Percentiles rank a stretch among this genome's conserved stretches.
Evolutionary conservation across 92 coral and sea anemone genomes (phyloP).

Genomic region (Porites evermanni): DNA sequence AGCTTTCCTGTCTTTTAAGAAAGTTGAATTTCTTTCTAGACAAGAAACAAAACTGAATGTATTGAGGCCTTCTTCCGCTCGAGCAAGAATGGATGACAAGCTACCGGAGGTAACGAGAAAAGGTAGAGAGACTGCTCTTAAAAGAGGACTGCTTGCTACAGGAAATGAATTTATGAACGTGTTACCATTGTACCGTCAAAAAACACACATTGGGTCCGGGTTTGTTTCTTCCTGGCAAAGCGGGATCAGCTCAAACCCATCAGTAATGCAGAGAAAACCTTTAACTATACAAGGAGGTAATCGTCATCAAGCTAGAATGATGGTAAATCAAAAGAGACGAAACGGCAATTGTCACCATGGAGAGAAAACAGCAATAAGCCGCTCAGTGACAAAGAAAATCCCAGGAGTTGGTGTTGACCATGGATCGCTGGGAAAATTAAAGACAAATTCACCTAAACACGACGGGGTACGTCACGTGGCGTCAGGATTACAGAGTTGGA

Average conservation of each 20-base stretch:
- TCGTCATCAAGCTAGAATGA: not conserved
- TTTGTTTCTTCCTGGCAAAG: not conserved
- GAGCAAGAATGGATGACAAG: not conserved
- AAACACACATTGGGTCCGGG: not conserved
- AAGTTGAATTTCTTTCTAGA: slow-evolving; percentile 24
- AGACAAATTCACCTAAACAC: not conserved
- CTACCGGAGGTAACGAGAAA: slow-evolving; percentile 14
- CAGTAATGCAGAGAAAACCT: not conserved
- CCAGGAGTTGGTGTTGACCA: not conserved
- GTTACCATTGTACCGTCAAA: slow-evolving; percentile 1
- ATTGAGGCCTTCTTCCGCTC: not conserved
- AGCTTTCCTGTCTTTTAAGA: slow-evolving; percentile 16
- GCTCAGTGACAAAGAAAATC: not conserved
- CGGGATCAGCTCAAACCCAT: not conserved
- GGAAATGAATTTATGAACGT: not conserved
- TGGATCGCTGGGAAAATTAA: not conserved
- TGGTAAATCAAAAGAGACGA: not conserved
- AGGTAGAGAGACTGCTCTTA: not conserved
- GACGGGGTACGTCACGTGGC: not conserved
- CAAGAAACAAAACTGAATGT: not conserved
- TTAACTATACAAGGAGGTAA: not conserved
- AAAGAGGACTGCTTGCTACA: not conserved
- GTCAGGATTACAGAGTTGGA: not conserved
- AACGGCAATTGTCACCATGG: not conserved
- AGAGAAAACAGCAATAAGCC: not conserved